Evolutionary conservation across 2,888 invertebrate species (phyloP).

Genomic region (Philaethria dido): DNA sequence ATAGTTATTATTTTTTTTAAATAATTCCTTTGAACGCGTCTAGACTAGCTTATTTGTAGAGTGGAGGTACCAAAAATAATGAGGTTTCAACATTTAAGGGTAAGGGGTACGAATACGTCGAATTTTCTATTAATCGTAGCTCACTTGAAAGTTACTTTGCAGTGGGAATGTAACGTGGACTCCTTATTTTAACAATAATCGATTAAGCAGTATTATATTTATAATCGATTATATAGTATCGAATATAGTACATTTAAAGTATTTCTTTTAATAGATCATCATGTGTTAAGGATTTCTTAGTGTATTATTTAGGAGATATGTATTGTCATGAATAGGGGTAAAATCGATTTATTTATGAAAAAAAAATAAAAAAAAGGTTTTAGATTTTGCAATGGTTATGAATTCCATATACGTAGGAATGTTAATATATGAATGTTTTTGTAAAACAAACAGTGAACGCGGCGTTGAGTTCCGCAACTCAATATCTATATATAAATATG

Average conservation of each 20-base stretch:
- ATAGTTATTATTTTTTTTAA: neutral
- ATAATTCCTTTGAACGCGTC: constrained; percentile 4
- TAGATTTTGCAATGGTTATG: too few species aligned
- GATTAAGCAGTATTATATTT: too few species aligned
- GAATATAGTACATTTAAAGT: neutral
- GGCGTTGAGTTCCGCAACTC: too few species aligned
- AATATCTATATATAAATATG: too few species aligned
- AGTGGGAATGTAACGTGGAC: constrained; percentile 44
- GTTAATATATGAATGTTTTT: too few species aligned
- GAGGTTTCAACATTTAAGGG: neutral
- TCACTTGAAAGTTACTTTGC: constrained; percentile 58
- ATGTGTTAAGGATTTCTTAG: neutral
- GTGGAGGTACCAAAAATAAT: constrained; percentile 7
- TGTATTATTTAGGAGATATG: constrained; percentile 14
- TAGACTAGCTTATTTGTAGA: constrained; percentile 1
- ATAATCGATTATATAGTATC: too few species aligned
- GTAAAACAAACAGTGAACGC: too few species aligned
- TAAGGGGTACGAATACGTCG: neutral
- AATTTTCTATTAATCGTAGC: constrained; percentile 64
- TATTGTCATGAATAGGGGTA: constrained; percentile 20
- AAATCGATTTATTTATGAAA: neutral
- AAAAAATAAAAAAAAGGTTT: neutral
- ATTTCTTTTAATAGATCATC: constrained; percentile 5
- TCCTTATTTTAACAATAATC: neutral
- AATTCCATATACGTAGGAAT: too few species aligned